Percentiles rank a stretch among this genome's conserved stretches.
Conservation (phyloP, 2,888 invertebrate species). For the Galerucella pusilla region DNA sequence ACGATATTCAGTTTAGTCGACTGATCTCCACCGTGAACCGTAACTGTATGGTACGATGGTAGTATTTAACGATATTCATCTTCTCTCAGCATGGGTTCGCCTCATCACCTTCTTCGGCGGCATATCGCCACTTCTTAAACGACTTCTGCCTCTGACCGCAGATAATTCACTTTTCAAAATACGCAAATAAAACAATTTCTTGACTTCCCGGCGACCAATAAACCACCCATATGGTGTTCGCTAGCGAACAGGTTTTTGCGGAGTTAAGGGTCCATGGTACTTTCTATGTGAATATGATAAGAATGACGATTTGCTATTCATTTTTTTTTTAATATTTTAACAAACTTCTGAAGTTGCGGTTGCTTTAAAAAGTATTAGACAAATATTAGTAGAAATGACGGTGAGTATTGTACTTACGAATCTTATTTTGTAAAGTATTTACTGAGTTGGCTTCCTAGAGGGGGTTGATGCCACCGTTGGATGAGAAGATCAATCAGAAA, state of each 20-base stretch:
- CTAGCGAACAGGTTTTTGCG: slow-evolving; percentile 22
- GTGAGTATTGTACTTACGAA: too few species aligned
- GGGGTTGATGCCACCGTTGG: too few species aligned
- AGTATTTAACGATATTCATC: slow-evolving; percentile 50
- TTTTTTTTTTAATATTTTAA: too few species aligned
- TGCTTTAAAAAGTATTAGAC: too few species aligned
- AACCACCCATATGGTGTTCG: slow-evolving; percentile 40
- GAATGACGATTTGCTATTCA: too few species aligned
- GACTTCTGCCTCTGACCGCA: slow-evolving; percentile 52
- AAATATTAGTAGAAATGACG: too few species aligned
- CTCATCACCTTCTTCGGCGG: slow-evolving; percentile 55
- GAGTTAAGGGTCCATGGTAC: slow-evolving; percentile 24
- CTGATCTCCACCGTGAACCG: slow-evolving; percentile 2
- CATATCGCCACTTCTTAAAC: slow-evolving; percentile 53
- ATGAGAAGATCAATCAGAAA: too few species aligned
- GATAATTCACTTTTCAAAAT: slow-evolving; percentile 47
- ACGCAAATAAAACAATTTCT: slow-evolving; percentile 46
- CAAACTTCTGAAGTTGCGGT: too few species aligned
- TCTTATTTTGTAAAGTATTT: too few species aligned
- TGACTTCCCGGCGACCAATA: slow-evolving; percentile 41
- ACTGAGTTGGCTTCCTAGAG: too few species aligned
- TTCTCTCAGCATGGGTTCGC: slow-evolving; percentile 52
- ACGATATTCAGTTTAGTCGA: slow-evolving; percentile 18
- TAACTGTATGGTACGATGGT: slow-evolving; percentile 16
- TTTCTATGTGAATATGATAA: not conserved